Percentiles rank a stretch among this genome's conserved stretches.
Conservation (phyloP, 2,888 invertebrate genomes). For the Ectobius pallidus region DNA sequence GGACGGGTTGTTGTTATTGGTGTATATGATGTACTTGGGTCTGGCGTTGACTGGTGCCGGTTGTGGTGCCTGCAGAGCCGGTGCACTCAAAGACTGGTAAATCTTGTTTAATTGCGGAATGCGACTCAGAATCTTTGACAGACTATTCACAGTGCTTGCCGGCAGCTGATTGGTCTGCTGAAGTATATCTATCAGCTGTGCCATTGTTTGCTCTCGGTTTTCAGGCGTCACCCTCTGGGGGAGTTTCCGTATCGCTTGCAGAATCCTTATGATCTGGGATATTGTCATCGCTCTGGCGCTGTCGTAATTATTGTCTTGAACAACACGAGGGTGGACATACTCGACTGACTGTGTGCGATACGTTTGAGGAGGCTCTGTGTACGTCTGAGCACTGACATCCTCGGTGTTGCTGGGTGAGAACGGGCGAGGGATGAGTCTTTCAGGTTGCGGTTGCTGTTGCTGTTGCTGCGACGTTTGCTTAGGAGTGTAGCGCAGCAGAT, state of each 20-base stretch:
- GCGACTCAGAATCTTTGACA: constrained; percentile 8
- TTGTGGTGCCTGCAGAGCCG: background rate
- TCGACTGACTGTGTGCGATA: background rate
- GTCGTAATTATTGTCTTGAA: background rate
- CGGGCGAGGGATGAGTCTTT: background rate
- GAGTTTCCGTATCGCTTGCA: constrained; percentile 61
- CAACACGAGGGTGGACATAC: background rate
- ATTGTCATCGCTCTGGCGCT: constrained; percentile 58
- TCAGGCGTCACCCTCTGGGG: constrained; percentile 2
- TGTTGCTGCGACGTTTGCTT: background rate
- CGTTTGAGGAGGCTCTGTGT: background rate
- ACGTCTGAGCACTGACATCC: background rate
- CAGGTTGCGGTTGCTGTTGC: background rate
- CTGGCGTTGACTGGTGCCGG: background rate
- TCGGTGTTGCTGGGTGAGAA: constrained; percentile 8
- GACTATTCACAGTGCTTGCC: constrained; percentile 51
- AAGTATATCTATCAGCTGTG: constrained; percentile 62
- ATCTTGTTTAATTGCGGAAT: constrained; percentile 16
- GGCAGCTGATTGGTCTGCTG: constrained; percentile 78
- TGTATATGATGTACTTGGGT: background rate
- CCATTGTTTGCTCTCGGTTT: constrained; percentile 9
- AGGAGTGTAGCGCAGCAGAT: constrained; percentile 8
- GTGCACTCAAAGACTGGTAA: background rate
- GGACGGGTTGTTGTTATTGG: background rate
- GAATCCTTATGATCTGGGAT: constrained; percentile 72